Evolutionary conservation across 2,113 vertebrate genomes (phyloP).

Genomic region (Chlamydotis undulata): DNA sequence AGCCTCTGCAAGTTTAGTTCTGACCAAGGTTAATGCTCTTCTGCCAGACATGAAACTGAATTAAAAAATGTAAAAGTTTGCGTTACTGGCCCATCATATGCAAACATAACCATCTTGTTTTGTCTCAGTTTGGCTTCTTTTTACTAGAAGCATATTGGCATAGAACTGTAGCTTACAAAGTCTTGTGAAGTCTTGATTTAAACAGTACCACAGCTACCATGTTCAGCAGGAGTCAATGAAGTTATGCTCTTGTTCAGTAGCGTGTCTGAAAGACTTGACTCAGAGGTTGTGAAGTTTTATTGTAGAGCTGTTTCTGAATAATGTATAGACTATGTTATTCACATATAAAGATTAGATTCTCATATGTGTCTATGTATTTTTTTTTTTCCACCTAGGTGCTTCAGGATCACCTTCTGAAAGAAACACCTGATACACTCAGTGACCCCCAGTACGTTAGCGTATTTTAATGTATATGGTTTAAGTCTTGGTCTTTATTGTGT

Average conservation of each 20-base stretch:
- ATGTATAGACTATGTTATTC: not conserved
- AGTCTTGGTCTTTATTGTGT: not conserved
- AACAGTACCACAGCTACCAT: not conserved
- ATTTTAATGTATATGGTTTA: not conserved
- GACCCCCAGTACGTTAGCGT: constrained; percentile 87
- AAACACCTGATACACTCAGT: constrained; percentile 91
- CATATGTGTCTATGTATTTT: not conserved
- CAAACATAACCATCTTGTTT: not conserved
- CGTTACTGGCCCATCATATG: not conserved
- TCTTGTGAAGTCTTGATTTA: not conserved
- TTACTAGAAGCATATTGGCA: not conserved
- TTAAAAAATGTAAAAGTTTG: not conserved
- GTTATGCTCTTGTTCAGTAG: not conserved
- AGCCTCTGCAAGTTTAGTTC: not conserved
- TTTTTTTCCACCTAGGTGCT: constrained; percentile 79
- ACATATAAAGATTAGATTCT: not conserved
- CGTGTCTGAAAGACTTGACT: not conserved
- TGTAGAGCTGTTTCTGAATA: not conserved
- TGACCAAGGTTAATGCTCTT: not conserved
- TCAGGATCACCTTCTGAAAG: constrained; percentile 92
- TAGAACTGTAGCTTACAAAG: not conserved
- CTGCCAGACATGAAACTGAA: not conserved
- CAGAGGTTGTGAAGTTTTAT: not conserved
- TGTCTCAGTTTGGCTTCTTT: not conserved
- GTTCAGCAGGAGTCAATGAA: not conserved